Evolutionary conservation across 2,113 vertebrate genomes (phyloP), one percentile per base, ranked within the genome.

Genomic region (Malurus alboscapulatus): DNA sequence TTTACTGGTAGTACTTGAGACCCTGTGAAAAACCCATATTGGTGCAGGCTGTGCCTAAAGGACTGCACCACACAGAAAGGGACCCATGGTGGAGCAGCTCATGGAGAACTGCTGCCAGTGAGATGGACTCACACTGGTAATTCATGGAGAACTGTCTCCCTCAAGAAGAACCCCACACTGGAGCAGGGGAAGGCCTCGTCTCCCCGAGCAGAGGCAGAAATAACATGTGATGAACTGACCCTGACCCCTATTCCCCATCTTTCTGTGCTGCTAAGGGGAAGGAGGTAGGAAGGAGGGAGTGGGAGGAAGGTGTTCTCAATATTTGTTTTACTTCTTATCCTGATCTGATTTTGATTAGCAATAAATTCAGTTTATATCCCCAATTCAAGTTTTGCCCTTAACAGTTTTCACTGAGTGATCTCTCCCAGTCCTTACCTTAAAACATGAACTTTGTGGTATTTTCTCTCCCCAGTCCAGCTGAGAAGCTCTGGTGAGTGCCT

Each of bases 391-490:
- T 74, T 74, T 67, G 10, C 19, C 45, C 16, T 19, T 32, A 36
- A 51, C 7, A 17, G 12, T 20, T 58, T 29, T 58, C 6, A 6
- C 6, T 44, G 51, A 58, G 12, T 44, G 9, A 27, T 38, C 32
- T 38, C 14, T 29, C 18, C 5, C 0, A 0, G 17, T 65, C 44
- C 12, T 72, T 21, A 30, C 17, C 7, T 57, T 36, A 65, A 38
- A 26, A 24, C 17, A 19, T 24, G 22, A 58, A 51, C 6, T 73
- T n/a, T 51, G 6, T 24, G 25, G 20, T 38, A 58, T 24, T n/a
- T 73, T 59, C 22, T 59, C 15, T 81, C 22, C 32, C 10, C 16
- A 62, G 36, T n/a, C 10, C 29, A 51, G 29, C 18, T 44, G 17
- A 73, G n/a, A 27, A 36, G 12, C 27, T 66, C 14, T 58, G 27